Percentiles rank a stretch among this genome's conserved stretches.
Conservation (phyloP, 2,888 invertebrate genomes). For the Acrobasis suavella region DNA sequence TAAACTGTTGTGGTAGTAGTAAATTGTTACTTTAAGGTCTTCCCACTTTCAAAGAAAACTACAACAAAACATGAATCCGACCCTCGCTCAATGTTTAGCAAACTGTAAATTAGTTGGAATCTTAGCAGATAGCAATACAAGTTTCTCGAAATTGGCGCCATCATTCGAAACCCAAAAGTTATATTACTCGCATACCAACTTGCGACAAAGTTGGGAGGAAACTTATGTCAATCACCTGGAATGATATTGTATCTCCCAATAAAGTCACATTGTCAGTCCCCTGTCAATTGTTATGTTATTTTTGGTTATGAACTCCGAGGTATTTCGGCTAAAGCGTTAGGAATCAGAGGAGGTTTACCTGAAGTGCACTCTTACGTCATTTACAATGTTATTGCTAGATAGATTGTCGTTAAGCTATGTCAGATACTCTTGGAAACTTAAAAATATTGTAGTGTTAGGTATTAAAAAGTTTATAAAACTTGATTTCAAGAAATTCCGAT, state of each 20-base stretch:
- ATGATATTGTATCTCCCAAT: constrained; percentile 26
- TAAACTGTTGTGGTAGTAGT: too few species aligned
- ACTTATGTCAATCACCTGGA: constrained; percentile 47
- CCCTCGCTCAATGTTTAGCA: constrained; percentile 11
- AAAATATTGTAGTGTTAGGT: too few species aligned
- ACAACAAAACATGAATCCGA: background rate
- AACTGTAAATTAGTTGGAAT: constrained; percentile 19
- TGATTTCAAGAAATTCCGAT: too few species aligned
- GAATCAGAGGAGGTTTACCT: too few species aligned
- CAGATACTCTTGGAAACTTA: too few species aligned
- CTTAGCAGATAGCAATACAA: constrained; percentile 13
- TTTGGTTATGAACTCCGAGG: background rate
- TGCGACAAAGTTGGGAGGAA: constrained; percentile 41
- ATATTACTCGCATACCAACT: constrained; percentile 54
- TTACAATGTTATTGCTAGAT: too few species aligned
- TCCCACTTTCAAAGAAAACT: background rate
- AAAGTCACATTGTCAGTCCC: constrained; percentile 19
- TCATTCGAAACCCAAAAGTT: constrained; percentile 53
- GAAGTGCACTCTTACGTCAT: too few species aligned
- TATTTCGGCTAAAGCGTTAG: too few species aligned
- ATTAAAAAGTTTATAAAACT: too few species aligned
- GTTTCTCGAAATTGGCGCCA: constrained; percentile 26
- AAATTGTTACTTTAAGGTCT: background rate
- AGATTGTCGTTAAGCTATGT: too few species aligned
- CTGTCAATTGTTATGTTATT: background rate